These are phyloP conservation scores for Ameiurus melas DNA, from an alignment of 2,113 vertebrate species.

Conservation along the genomic window DNA sequence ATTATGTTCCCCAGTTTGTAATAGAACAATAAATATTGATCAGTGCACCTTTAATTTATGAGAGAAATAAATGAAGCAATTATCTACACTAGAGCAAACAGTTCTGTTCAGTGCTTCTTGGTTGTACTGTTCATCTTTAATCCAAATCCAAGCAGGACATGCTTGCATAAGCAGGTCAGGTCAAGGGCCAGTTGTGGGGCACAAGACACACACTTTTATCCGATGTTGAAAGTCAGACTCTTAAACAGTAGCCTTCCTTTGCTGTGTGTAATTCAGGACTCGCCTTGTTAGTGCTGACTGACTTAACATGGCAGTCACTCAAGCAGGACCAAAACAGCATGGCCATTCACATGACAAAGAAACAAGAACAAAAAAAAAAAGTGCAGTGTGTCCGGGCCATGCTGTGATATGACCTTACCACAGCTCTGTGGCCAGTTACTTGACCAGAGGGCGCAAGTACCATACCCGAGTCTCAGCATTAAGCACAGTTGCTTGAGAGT, in stretches of 20 bases:
- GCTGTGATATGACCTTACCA: slow-evolving; percentile 3
- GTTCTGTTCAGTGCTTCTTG: not conserved
- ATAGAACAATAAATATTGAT: not conserved
- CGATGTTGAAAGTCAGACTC: not conserved
- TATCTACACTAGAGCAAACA: not conserved
- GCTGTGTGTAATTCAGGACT: not conserved
- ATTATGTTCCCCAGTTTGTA: not conserved
- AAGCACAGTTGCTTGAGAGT: not conserved
- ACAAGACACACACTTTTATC: not conserved
- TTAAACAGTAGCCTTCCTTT: not conserved
- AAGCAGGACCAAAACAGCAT: not conserved
- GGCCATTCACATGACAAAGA: not conserved
- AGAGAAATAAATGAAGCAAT: not conserved
- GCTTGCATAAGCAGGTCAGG: not conserved
- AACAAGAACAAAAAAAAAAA: not conserved
- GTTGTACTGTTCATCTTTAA: not conserved
- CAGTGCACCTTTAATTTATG: not conserved
- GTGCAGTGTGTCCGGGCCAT: not conserved
- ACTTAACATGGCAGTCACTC: not conserved
- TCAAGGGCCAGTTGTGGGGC: not conserved
- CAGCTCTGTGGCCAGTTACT: not conserved
- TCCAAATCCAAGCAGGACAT: not conserved
- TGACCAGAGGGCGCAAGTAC: not conserved
- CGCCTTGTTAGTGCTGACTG: not conserved
- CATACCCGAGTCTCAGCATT: not conserved